Evolutionary conservation across 2,797 vertebrate species (phyloP), one percentile per base, ranked within the genome.

Genomic region (Rhabdomys pumilio): DNA sequence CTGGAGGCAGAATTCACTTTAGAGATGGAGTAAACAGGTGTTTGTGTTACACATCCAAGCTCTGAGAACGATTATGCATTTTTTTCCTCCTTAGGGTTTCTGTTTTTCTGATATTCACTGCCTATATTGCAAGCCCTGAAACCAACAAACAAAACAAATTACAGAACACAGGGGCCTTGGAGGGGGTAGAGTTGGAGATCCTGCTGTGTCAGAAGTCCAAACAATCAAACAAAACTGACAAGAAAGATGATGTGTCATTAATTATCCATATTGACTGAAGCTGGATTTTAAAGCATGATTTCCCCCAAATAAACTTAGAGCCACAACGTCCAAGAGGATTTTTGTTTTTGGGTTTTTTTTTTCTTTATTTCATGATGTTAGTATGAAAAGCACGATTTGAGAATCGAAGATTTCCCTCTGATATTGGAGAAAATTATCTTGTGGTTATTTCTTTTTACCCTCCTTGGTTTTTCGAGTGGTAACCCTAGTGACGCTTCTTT

Each of bases 331-430:
- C 55, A 83, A 59, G 7, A 8, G 55, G 7, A 6, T 44, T 47
- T 59, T 59, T 59, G 19, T 57, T 57, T 1, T 22, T 59, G 57
- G 22, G 22, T 6, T 47, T 47, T 6, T 50, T 50, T 4, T 55
- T 24, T 29, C 29, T 63, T 29, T 44, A 84, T 93, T 88, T 72
- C 63, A 94, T 59, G 69, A 92, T 85, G 44, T 75, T 92, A 77
- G 61, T 92, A 88, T 4, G 11, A 47, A 22, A 83, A 89, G 15
- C 61, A 89, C 63, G 85, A 29, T 34, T 6, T 47, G 80, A 63
- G 73, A 93, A 89, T 67, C 69, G n/a, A 47, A 55, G 34, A 44
- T 13, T 88, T 87, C 26, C 94, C 19, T 83, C 89, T 59, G 6
- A 38, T 86, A 29, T 47, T 69, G 13, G 61, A 79, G 87, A 89